Evolutionary conservation across 53 echinoderm and acorn worm species (phyloP).

Genomic region (Hippasteria phrygiana): DNA sequence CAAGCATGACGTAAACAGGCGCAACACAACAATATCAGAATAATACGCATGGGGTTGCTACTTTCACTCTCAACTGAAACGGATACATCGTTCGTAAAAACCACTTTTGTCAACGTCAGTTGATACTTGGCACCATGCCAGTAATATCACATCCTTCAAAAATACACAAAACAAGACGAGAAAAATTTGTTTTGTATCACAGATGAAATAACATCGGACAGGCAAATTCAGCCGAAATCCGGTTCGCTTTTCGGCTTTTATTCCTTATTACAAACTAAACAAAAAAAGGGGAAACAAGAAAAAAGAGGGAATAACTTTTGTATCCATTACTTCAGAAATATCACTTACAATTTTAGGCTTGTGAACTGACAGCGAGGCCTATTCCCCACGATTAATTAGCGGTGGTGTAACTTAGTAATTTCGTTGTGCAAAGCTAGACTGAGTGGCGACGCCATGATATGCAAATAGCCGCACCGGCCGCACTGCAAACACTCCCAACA

Average conservation of each 20-base stretch:
- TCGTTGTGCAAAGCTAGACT: conserved; percentile 46
- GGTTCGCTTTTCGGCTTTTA: neutral
- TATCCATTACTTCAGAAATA: conserved; percentile 40
- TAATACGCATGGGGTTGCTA: too few species aligned
- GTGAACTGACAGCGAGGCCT: neutral
- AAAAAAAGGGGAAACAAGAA: neutral
- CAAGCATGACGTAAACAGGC: too few species aligned
- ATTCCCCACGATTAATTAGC: conserved; percentile 40
- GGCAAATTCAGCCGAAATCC: neutral
- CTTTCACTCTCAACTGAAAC: too few species aligned
- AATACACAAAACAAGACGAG: neutral
- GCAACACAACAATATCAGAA: too few species aligned
- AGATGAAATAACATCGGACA: conserved; percentile 2
- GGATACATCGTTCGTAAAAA: neutral
- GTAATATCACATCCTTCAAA: neutral
- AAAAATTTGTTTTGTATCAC: neutral
- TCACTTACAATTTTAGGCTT: conserved; percentile 31
- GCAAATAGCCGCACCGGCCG: conserved; percentile 51
- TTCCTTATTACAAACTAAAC: neutral
- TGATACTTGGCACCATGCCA: neutral
- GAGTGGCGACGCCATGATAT: conserved; percentile 36
- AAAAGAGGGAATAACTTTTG: neutral
- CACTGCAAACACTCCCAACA: conserved; percentile 32
- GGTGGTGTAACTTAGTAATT: conserved; percentile 45
- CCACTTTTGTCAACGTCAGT: neutral